Percentiles rank a stretch among this genome's conserved stretches.
phyloP scores from a whole-genome alignment of 2,888 invertebrate genomes.

The Scaeva pyrastri region DNA sequence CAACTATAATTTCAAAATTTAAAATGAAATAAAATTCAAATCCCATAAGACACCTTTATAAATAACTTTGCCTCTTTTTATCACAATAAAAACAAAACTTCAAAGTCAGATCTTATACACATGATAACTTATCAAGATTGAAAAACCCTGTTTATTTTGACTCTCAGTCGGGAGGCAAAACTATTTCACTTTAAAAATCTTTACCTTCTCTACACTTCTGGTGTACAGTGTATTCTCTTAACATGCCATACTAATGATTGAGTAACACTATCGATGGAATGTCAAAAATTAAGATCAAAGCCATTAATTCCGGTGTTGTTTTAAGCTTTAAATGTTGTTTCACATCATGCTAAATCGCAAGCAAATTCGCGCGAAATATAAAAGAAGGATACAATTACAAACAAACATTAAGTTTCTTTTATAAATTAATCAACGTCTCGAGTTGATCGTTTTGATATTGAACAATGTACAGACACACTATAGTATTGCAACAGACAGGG shows the following conservation, averaged over 20 bases:
- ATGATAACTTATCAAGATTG: not conserved
- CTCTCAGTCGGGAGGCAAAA: not conserved
- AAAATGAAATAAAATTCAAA: not conserved
- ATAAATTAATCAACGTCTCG: slow-evolving; percentile 38
- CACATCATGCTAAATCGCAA: slow-evolving; percentile 2
- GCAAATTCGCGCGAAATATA: not conserved
- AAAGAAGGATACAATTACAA: slow-evolving; percentile 5
- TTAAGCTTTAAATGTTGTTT: not conserved
- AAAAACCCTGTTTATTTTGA: slow-evolving; percentile 16
- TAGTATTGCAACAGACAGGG: slow-evolving; percentile 6
- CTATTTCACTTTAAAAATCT: not conserved
- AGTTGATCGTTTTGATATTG: slow-evolving; percentile 41
- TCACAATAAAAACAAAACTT: slow-evolving; percentile 2
- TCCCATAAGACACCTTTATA: not conserved
- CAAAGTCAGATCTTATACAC: slow-evolving; percentile 20
- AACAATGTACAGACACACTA: not conserved
- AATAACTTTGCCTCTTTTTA: not conserved
- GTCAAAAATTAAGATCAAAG: slow-evolving; percentile 68
- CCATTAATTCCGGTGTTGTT: slow-evolving; percentile 61
- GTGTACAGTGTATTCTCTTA: slow-evolving; percentile 15
- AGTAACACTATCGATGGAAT: slow-evolving; percentile 60
- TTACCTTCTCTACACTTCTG: slow-evolving; percentile 14
- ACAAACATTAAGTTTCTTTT: slow-evolving; percentile 28
- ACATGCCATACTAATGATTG: slow-evolving; percentile 40
- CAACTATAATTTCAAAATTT: too few species aligned